phyloP scores from a whole-genome alignment of 1,140 invertebrate species.

The Hycleus phaleratus region DNA sequence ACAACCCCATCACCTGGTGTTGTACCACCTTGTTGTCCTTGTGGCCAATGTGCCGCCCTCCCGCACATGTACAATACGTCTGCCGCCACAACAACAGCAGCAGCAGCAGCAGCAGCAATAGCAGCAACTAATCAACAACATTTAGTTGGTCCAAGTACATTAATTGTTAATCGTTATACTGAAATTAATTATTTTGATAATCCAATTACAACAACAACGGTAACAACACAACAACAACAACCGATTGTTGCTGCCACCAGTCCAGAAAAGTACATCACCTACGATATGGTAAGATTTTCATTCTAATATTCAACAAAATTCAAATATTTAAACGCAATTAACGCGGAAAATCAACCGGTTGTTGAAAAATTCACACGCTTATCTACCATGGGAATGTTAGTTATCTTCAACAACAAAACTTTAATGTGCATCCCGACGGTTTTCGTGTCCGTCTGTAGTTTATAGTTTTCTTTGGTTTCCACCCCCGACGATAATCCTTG shows the following conservation, averaged over 20 bases:
- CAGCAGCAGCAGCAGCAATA: neutral
- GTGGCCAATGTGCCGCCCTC: constrained; percentile 38
- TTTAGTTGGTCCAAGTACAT: constrained; percentile 34
- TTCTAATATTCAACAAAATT: too few species aligned
- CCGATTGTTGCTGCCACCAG: constrained; percentile 9
- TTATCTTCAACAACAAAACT: too few species aligned
- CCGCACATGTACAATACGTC: constrained; percentile 32
- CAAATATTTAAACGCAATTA: too few species aligned
- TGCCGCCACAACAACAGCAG: neutral
- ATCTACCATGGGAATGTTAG: too few species aligned
- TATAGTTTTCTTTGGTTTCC: too few species aligned
- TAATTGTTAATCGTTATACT: constrained; percentile 41
- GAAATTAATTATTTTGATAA: constrained; percentile 43
- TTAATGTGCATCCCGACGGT: too few species aligned
- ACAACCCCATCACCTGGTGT: neutral
- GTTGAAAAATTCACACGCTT: too few species aligned
- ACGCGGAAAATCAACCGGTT: too few species aligned
- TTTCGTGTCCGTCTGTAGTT: too few species aligned
- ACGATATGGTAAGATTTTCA: constrained; percentile 36
- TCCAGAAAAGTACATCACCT: constrained; percentile 32
- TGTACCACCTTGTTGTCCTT: constrained; percentile 30
- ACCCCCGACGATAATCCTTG: too few species aligned
- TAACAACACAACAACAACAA: too few species aligned
- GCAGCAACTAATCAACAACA: constrained; percentile 3
- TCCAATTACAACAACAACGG: constrained; percentile 12